Evolutionary conservation across 2,113 vertebrate species (phyloP), one percentile per base, ranked within the genome.

Genomic region (Cygnus buccinator): DNA sequence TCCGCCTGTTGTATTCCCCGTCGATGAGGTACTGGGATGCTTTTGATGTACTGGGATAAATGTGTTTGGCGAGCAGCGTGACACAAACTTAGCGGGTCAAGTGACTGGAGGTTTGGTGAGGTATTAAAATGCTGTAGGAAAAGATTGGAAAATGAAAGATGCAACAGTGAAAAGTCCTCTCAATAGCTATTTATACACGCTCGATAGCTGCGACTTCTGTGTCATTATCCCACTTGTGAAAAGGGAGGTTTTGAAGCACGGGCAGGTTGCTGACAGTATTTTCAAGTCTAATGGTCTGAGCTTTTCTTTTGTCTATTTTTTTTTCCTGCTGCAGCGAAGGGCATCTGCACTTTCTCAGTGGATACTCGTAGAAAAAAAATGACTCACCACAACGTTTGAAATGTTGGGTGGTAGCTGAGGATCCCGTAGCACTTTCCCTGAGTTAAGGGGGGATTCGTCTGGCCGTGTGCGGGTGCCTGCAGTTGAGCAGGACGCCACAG

Each of bases 321-420:
- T 96, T 91, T 65, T 76, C 29, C 37, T 94, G 89, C 91, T 87
- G 62, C 4, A 0, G 4, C 66, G 62, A 82, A 85, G 35, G 89
- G 71, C 62, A 89, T 95, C 62, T 81, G 77, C 70, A 89, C 58
- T 83, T 96, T 94, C 72, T 92, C 78, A 65, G 26, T 76, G 75
- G 48, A 65, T 61, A 79, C 46, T 89, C 62, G 28, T 48, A 87
- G 65, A 58, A 81, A 84, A 85, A 67, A 20, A 23, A 13, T 2
- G 3, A 48, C 43, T 86, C 63, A 55, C 4, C 5, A 8, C 55
- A 35, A 3, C 23, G 5, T 11, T 75, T 39, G 55, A 77, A 67
- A 52, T 7, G 9, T 29, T 13, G 80, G 72, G 23, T 35, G 73
- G 48, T 70, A 50, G 78, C 62, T 75, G 70, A 84, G 66, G 74